A percentile compares a stretch with the other conserved stretches of the same genome.
phyloP scores from a whole-genome alignment of 2,797 vertebrate species.

The Cygnus olor region DNA sequence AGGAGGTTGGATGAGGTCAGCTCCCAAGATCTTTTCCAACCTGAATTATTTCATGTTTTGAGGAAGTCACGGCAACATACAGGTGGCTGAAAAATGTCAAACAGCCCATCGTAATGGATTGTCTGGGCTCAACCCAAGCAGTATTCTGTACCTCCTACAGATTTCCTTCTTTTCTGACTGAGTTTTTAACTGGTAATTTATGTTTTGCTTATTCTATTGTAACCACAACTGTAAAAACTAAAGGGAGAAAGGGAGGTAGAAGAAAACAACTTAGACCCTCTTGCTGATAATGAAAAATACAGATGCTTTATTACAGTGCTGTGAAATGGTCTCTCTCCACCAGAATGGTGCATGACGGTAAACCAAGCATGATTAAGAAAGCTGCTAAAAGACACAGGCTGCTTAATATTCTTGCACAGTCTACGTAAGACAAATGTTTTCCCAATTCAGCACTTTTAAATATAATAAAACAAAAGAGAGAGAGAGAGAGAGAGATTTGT shows the following conservation, averaged over 20 bases:
- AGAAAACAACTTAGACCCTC: not conserved
- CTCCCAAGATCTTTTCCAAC: not conserved
- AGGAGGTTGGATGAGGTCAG: not conserved
- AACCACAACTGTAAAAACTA: not conserved
- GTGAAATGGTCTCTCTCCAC: not conserved
- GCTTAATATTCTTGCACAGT: slow-evolving; percentile 8
- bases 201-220: not conserved
- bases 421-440: slow-evolving; percentile 36
- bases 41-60: not conserved
- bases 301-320: not conserved
- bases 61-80: not conserved
- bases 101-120: not conserved
- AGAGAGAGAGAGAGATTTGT: not conserved
- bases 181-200: slow-evolving; percentile 13
- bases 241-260: not conserved
- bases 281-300: not conserved
- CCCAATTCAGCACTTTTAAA: slow-evolving; percentile 36
- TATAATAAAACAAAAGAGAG: not conserved
- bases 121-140: not conserved
- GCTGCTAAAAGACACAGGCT: not conserved
- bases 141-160: not conserved
- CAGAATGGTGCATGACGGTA: not conserved
- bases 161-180: not conserved
- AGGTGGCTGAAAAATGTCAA: not conserved
- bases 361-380: not conserved